phyloP scores from a whole-genome alignment of 2,113 vertebrate genomes.

The Myocastor coypus region DNA sequence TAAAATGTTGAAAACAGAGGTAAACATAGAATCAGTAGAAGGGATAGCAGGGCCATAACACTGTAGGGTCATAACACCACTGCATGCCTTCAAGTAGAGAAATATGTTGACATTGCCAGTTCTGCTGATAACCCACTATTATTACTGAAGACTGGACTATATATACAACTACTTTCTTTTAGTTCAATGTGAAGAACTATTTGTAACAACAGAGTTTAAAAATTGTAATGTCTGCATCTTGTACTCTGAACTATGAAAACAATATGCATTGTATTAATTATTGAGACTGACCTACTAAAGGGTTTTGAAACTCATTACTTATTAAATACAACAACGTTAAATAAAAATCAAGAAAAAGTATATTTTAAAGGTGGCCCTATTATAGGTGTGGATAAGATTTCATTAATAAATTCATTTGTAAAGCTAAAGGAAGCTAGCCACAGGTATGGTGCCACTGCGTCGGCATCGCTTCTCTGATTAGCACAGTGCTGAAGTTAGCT shows the following conservation, averaged over 20 bases:
- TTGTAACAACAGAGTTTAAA: no score
- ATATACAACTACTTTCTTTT: no score
- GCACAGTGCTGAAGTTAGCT: neutral
- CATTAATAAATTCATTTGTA: neutral
- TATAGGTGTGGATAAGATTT: neutral
- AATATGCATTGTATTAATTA: no score
- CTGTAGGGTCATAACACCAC: accelerated
- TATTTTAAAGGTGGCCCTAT: neutral
- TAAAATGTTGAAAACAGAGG: neutral
- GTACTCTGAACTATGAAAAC: no score
- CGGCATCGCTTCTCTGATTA: neutral
- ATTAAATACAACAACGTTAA: no score
- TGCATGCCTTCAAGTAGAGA: neutral
- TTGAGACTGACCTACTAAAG: no score
- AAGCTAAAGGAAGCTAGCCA: neutral
- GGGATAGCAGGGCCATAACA: neutral
- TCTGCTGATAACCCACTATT: no score
- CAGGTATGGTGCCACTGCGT: neutral
- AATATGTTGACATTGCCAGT: neutral
- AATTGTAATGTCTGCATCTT: no score
- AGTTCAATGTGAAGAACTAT: no score
- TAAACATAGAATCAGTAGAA: neutral
- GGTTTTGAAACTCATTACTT: no score
- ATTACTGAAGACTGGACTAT: no score
- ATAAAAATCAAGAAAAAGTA: no score